Conservation (phyloP, 2,888 invertebrate genomes). For the Cerceris rybyensis region DNA sequence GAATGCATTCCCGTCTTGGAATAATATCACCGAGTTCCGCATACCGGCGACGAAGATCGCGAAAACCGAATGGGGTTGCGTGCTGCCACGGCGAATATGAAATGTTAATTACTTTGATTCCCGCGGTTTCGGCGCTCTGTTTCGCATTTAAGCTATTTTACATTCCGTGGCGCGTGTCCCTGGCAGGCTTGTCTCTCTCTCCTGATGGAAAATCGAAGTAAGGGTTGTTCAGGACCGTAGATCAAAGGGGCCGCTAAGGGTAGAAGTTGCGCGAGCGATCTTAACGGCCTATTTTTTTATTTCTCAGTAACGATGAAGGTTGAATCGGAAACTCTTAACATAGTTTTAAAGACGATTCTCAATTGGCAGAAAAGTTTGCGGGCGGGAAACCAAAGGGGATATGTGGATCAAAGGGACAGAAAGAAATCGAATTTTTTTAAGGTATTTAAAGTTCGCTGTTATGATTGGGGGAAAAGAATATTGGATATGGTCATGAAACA, state of each 20-base stretch:
- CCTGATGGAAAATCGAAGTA: slow-evolving; percentile 35
- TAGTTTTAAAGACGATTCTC: no score
- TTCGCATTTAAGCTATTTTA: slow-evolving; percentile 60
- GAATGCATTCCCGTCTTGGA: slow-evolving; percentile 22
- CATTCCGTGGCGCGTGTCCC: slow-evolving; percentile 51
- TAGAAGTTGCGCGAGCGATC: not conserved
- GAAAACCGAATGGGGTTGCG: slow-evolving; percentile 3
- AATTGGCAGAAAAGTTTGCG: no score
- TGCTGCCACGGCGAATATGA: slow-evolving; percentile 33
- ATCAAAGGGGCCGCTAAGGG: slow-evolving; percentile 41
- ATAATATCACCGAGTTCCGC: slow-evolving; percentile 12
- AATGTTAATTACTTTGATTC: slow-evolving; percentile 68
- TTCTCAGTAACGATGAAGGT: not conserved
- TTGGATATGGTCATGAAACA: no score
- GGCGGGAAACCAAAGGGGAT: no score
- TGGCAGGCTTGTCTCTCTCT: slow-evolving; percentile 27
- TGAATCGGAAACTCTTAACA: not conserved
- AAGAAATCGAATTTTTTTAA: no score
- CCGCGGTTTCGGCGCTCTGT: slow-evolving; percentile 49
- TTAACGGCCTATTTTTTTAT: not conserved
- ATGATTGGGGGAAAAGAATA: no score
- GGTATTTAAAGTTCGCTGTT: no score
- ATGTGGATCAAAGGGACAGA: no score
- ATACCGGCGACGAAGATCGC: slow-evolving; percentile 45
- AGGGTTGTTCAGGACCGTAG: slow-evolving; percentile 23